Evolutionary conservation across 2,113 vertebrate genomes (phyloP), one percentile per base, ranked within the genome.

Genomic region (Crocuta crocuta): DNA sequence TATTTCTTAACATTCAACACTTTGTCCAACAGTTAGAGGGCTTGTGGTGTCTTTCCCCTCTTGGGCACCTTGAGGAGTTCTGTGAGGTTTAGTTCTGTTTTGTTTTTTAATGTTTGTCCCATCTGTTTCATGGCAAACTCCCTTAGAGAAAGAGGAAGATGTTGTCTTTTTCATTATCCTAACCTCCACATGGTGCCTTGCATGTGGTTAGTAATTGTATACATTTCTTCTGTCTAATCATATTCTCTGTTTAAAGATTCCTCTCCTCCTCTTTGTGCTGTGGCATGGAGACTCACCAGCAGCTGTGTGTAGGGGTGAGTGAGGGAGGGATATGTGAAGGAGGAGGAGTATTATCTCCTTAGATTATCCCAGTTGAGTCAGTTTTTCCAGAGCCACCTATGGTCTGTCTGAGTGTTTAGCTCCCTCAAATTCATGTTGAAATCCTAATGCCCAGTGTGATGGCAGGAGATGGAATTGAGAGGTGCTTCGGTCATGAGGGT

Each of bases 311-410:
- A 26, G 73, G 73, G 23, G 71, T 6, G 23, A 26, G 71, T 6
- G 23, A 24, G 13, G 12, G 43, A 0, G 15, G 13, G 1, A 26
- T 15, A 43, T 17, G 1, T 48, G 43, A 28, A 78, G 12, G 19
- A 23, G 26, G 45, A n/a, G 7, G 1, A 48, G 4, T 1, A 1
- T 1, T 12, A 1, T 21, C 5, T 76, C 61, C 65, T 80, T 10
- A 48, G 9, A 17, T 19, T 33, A 80, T 50, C 33, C 61, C 50
- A 28, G 12, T 4, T 55, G 26, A 63, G n/a, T 48, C 48, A 5
- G 7, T 55, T 24, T 23, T 12, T 35, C 87, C 48, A 45, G 43
- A 33, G 43, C 50, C 17, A 19, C n/a, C 66, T 13, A 13, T 4
- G 53, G 39, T 39, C 39, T 39, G 65, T 61, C 50, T 71, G 39